Base-by-base conservation (phyloP, 37 sponge, comb jelly and placozoan species). In the Hormiphora californensis region DNA sequence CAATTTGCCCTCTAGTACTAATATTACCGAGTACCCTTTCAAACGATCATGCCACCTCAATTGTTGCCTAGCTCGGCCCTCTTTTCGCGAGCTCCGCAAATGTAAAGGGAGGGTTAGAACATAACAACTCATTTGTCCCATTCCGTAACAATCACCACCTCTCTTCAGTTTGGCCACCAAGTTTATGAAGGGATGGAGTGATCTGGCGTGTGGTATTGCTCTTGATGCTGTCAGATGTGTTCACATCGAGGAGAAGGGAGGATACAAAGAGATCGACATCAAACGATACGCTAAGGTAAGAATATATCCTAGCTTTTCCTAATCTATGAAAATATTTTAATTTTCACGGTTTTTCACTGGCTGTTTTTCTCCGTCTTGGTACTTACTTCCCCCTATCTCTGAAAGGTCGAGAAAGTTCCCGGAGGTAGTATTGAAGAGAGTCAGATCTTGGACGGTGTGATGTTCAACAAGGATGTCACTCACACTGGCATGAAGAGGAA, bases 391-490 rank as follows among this genome's bases (percentile, higher is more conserved):
- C n/a, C 5, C 17, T 69, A 21, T 53, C 19, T 21, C 21, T 53
- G 21, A 53, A n/a, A n/a, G n/a, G n/a, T n/a, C n/a, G n/a, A n/a
- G n/a, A 36, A 91, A 90, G 87, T 94, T 34, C 99, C 99, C 1
- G 95, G 99, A 61, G 99, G 95, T 2, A 88, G 87, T 8, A 88
- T 94, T 22, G 95, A 98, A 36, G 95, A 94, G 15, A 93, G 93
- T 22, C 86, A 90, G 57, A 92, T 94, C 9, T 87, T 98, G 39
- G 62, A 81, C n/a, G 99, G 99, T 0, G 87, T 94, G 32, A 92
- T 98, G 95, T 32, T 98, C 32, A 94, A 94, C 89, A 98, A 98
- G 61, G 99, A 98, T 63, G 94, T 98, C 36, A 89, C 92, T 30
- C 99, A 98, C 62, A 87, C 99, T 17, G 90, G 89, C 61, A 98